Evolutionary conservation across 2,113 vertebrate species (phyloP), one percentile per base, ranked within the genome.

Genomic region (Colinus virginianus): DNA sequence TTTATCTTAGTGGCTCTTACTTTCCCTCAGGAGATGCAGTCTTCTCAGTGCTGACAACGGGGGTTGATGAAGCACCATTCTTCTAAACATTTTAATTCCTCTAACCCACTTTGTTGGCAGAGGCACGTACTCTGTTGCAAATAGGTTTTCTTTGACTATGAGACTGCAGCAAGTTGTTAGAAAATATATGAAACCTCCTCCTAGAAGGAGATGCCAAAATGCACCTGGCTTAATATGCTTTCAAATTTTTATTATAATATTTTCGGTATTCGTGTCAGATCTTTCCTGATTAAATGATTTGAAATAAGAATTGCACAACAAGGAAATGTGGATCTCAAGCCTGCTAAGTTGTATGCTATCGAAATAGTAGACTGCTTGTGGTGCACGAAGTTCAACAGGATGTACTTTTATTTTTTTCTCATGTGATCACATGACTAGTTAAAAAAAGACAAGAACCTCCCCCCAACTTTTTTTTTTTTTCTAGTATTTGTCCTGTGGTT

Each of bases 11-110:
- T 67, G 80, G 30, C 10, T 64, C 51, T 70, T 34, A 46, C 15
- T 77, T 12, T 82, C 40, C 72, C 77, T 88, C 68, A 80, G 64
- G 76, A 83, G 68, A 80, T 62, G 18, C 20, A 36, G 5, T 74
- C 4, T 0, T 79, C 82, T 88, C 79, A 93, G 77, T 4, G 1
- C 72, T 91, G 53, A 40, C 68, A 58, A 22, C n/a, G 61, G 68
- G 72, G 21, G 2, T 32, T 86, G 64, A 45, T 69, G 62, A 67
- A 88, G 86, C 68, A 83, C 64, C 53, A 77, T 42, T 61, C 59
- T 71, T 22, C 36, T 70, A 79, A 93, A 64, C 72, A 67, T 46
- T 94, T 87, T 74, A 34, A 63, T 66, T 83, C 69, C 80, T 88
- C 42, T 2, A 80, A 76, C 46, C 64, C 76, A 21, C 62, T 83